Percentiles rank a stretch among this genome's conserved stretches.
Evolutionary conservation across 2,113 vertebrate species (phyloP).

Genomic region (Rhombomys opimus): DNA sequence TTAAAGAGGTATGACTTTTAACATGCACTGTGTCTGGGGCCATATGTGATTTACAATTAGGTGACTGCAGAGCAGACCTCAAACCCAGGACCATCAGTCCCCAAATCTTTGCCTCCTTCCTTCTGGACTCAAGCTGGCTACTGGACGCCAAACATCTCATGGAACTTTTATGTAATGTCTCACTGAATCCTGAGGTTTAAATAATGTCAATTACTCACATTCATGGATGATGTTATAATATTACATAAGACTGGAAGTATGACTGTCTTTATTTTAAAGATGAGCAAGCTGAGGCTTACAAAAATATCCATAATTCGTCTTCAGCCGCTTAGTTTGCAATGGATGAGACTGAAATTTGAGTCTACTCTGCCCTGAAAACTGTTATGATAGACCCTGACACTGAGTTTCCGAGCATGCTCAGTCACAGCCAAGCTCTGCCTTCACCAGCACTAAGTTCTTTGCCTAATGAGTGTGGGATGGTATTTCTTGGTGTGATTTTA

Average conservation of each 20-base stretch:
- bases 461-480: not conserved
- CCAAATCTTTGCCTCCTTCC: not conserved
- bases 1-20: not conserved
- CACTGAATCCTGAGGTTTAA: slow-evolving; percentile 3
- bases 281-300: not conserved
- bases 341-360: not conserved
- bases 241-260: not conserved
- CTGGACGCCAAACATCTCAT: not conserved
- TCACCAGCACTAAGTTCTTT: not conserved
- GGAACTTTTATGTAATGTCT: not conserved
- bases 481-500: not conserved
- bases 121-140: not conserved
- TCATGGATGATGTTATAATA: slow-evolving; percentile 1
- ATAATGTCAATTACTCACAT: not conserved
- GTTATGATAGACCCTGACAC: not conserved
- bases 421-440: not conserved
- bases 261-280: slow-evolving; percentile 1
- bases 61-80: not conserved
- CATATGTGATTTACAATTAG: not conserved
- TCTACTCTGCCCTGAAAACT: not conserved
- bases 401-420: not conserved
- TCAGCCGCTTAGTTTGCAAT: not conserved
- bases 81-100: not conserved
- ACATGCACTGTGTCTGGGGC: not conserved
- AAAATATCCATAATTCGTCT: not conserved